Conservation (phyloP, 2,888 invertebrate species). For the Zhengitettix transpicula region DNA sequence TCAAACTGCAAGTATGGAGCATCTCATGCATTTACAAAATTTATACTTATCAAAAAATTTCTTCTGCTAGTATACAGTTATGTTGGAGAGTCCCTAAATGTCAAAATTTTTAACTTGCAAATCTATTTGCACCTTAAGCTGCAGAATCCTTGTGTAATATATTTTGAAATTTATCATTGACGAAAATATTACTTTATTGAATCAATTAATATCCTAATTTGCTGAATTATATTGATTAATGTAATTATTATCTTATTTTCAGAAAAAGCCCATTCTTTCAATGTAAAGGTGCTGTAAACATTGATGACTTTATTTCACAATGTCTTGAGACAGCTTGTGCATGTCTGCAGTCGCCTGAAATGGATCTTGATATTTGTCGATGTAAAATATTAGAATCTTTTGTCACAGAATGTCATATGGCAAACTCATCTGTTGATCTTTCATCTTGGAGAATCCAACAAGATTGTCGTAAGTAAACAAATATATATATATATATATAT, state of each 20-base stretch:
- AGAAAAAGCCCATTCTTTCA: constrained; percentile 39
- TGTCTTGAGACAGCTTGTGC: constrained; percentile 63
- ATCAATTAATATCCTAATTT: no score
- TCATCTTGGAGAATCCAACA: constrained; percentile 44
- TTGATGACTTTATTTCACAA: constrained; percentile 50
- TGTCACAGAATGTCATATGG: constrained; percentile 55
- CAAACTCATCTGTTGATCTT: constrained; percentile 43
- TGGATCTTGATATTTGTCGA: constrained; percentile 35
- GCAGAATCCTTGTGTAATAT: no score
- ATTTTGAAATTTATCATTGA: no score
- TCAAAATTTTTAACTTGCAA: no score
- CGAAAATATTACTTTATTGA: no score
- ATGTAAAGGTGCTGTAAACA: constrained; percentile 37
- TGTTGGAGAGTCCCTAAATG: no score
- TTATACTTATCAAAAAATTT: no score
- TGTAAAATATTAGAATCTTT: constrained; percentile 53
- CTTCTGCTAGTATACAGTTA: no score
- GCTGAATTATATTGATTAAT: no score
- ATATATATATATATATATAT: neutral
- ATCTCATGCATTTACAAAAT: no score
- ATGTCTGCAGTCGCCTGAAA: constrained; percentile 36
- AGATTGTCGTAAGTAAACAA: constrained; percentile 44
- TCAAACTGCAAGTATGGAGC: no score
- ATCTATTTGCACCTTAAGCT: no score
- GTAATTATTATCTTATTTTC: constrained; percentile 9